A percentile compares a stretch with the other conserved stretches of the same genome.
Evolutionary conservation across 92 coral and sea anemone species (phyloP).

Genomic region (Pocillopora meandrina): DNA sequence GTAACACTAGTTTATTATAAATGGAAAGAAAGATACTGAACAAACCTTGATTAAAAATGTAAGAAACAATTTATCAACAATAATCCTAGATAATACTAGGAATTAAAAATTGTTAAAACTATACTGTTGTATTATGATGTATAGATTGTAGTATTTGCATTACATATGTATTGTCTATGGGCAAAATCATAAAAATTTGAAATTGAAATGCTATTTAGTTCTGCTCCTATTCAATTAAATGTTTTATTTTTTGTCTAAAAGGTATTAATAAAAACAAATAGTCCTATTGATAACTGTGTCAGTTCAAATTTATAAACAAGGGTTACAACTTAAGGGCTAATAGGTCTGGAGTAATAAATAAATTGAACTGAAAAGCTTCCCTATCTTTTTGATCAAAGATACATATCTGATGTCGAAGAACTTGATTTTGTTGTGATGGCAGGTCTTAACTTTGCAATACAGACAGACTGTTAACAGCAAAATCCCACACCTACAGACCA

Average conservation of each 20-base stretch:
- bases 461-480: conserved; percentile 65
- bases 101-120: too few species aligned
- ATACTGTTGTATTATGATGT: too few species aligned
- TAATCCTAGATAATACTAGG: too few species aligned
- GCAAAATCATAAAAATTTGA: neutral
- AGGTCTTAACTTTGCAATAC: conserved; percentile 45
- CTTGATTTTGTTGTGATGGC: neutral
- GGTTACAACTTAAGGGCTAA: neutral
- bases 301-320: neutral
- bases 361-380: neutral
- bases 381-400: neutral
- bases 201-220: neutral
- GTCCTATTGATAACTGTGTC: neutral
- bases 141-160: too few species aligned
- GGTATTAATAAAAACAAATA: neutral
- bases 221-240: neutral
- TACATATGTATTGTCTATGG: neutral
- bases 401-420: neutral
- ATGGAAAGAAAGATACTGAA: too few species aligned
- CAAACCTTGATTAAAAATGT: too few species aligned
- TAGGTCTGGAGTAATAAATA: neutral
- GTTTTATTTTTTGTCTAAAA: neutral
- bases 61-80: too few species aligned
- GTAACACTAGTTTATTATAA: too few species aligned
- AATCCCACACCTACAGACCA: conserved; percentile 61